These are phyloP conservation scores for Xanthorhoe spadicearia DNA, from an alignment of 2,888 invertebrate genomes.

Conservation along the genomic window DNA sequence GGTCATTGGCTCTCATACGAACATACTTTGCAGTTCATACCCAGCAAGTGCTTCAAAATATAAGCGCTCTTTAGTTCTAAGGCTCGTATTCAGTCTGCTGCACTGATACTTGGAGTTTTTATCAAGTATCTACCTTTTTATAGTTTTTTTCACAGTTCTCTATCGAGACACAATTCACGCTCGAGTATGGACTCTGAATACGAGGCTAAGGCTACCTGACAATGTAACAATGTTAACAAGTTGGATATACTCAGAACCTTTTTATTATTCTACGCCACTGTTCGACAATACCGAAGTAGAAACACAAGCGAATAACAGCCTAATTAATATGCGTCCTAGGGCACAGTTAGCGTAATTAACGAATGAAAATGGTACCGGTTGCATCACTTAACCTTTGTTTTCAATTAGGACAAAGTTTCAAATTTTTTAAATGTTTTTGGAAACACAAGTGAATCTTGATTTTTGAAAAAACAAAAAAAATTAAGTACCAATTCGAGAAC, in stretches of 20 bases:
- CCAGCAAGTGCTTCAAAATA: background rate
- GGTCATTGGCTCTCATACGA: too few relatives aligned
- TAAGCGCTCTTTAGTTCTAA: background rate
- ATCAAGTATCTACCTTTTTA: too few relatives aligned
- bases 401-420: constrained; percentile 28
- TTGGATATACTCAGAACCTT: constrained; percentile 23
- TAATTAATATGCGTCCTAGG: constrained; percentile 45
- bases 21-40: constrained; percentile 1
- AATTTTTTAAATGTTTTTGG: constrained; percentile 7
- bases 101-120: too few relatives aligned
- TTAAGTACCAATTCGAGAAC: background rate
- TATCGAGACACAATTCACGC: too few relatives aligned
- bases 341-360: constrained; percentile 43
- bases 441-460: background rate
- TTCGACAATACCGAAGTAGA: constrained; percentile 40
- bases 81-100: too few relatives aligned
- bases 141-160: too few relatives aligned
- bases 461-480: background rate
- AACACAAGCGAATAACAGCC: constrained; percentile 38
- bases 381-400: constrained; percentile 42
- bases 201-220: constrained; percentile 7
- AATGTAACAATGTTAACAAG: constrained; percentile 35
- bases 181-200: too few relatives aligned
- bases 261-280: constrained; percentile 31
- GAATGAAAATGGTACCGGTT: constrained; percentile 41